Evolutionary conservation across 2,797 vertebrate species (phyloP), one percentile per base, ranked within the genome.

Genomic region (Simalia tracyae): DNA sequence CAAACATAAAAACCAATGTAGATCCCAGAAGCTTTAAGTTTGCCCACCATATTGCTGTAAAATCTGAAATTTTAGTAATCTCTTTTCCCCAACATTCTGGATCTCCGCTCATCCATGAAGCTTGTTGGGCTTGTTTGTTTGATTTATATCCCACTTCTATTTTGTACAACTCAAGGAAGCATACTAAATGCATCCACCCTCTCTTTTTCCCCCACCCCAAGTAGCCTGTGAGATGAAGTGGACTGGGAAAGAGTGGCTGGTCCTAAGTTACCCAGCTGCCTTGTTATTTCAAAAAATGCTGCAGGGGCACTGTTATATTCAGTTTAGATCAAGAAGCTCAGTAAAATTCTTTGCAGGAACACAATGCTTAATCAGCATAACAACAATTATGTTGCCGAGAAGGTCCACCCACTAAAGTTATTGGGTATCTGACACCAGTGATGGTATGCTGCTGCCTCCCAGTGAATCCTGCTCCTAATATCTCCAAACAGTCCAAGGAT

Each of bases 391-490:
- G n/a, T n/a, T 86, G 56, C 15, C 2, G 15, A 76, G 14, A 50
- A 60, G 19, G 42, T 57, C 14, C 28, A 19, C 11, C n/a, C 42
- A 81, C 9, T 1, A 15, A 54, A 64, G 15, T 2, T 61, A 59
- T 50, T 5, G 3, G 59, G 36, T 14, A 22, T 19, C 1, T 28
- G 84, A 36, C 4, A 59, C 5, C 28, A 90, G 42, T 84, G 36
- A 91, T 46, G 90, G 87, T 91, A 31, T 84, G 0, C 93, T 96
- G 95, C 96, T 97, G 95, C 96, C 95, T 93, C 89, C 96, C 96
- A 94, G 95, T 95, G 96, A 95, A 87, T 91, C 91, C 0, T 63
- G 86, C 56, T 89, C 90, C 0, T 0, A 94, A 93, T 84, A 2
- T 63, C 59, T 24, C 0, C 15, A 63, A 63, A 84, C 5, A 19